These are phyloP conservation scores for Leptoteleia sp. DNA, from an alignment of 1,140 invertebrate genomes.

Conservation along the genomic window DNA sequence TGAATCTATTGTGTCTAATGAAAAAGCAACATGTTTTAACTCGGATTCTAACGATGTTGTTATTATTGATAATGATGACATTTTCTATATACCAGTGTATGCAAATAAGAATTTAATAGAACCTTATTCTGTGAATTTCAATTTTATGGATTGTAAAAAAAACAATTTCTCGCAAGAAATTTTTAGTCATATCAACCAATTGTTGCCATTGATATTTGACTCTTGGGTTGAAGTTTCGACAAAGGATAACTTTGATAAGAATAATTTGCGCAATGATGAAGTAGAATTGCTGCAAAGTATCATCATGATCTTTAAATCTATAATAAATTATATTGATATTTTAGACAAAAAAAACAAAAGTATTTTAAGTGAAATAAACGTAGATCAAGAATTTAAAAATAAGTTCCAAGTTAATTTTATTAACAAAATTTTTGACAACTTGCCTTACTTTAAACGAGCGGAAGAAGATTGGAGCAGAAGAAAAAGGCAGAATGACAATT, in stretches of 20 bases:
- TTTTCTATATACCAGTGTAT: constrained; percentile 65
- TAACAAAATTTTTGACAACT: constrained; percentile 80
- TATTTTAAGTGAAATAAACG: constrained; percentile 42
- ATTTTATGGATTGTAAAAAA: constrained; percentile 18
- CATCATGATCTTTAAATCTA: constrained; percentile 81
- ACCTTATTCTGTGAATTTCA: constrained; percentile 65
- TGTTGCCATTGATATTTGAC: constrained; percentile 87
- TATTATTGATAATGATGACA: constrained; percentile 31
- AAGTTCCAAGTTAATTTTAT: constrained; percentile 81
- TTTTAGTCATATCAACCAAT: constrained; percentile 82
- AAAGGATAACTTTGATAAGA: constrained; percentile 69
- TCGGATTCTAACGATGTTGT: constrained; percentile 34
- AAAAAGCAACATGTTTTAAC: constrained; percentile 28
- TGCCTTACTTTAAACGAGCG: constrained; percentile 79
- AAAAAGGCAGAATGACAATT: constrained; percentile 70
- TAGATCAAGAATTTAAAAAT: constrained; percentile 79
- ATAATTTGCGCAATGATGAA: constrained; percentile 78
- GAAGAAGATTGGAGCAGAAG: background rate
- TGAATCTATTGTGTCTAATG: constrained; percentile 73
- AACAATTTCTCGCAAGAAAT: constrained; percentile 18
- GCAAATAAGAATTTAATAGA: constrained; percentile 40
- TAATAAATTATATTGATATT: constrained; percentile 81
- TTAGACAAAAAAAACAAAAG: constrained; percentile 65
- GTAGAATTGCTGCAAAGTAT: constrained; percentile 82
- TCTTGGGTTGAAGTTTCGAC: constrained; percentile 87